Evolutionary conservation across 1,140 invertebrate genomes (phyloP).

Genomic region (Hyposmocoma kahamanoa): DNA sequence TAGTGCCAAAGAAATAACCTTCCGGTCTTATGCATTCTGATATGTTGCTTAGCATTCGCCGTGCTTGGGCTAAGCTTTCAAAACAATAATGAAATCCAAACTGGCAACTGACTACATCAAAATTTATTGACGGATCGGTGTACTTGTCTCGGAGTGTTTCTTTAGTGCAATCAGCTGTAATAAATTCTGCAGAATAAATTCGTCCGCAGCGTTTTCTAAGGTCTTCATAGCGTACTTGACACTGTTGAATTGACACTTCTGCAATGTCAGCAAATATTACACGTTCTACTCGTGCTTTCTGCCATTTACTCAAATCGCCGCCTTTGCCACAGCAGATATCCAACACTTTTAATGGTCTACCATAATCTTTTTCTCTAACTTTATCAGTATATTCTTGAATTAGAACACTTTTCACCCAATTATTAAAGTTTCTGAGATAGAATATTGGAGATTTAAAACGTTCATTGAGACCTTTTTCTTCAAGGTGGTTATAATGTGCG

Average conservation of each 20-base stretch:
- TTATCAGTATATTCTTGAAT: conserved; percentile 85
- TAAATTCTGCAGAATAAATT: conserved; percentile 91
- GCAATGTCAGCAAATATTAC: conserved; percentile 98
- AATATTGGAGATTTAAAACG: conserved; percentile 92
- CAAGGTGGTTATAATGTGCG: conserved; percentile 88
- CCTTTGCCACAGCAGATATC: conserved; percentile 96
- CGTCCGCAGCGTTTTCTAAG: conserved; percentile 64
- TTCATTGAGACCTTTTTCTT: conserved; percentile 86
- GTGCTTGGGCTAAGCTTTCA: conserved; percentile 92
- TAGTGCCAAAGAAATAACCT: conserved; percentile 97
- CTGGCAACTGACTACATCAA: conserved; percentile 97
- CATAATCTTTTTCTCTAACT: conserved; percentile 76
- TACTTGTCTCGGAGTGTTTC: conserved; percentile 83
- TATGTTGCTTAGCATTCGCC: conserved; percentile 94
- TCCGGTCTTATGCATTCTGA: conserved; percentile 90
- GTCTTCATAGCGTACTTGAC: conserved; percentile 80
- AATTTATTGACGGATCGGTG: conserved; percentile 81
- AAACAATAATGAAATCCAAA: conserved; percentile 99
- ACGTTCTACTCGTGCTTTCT: conserved; percentile 86
- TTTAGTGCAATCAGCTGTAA: conserved; percentile 93
- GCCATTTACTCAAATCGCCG: conserved; percentile 97
- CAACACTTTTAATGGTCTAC: conserved; percentile 76
- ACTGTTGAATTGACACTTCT: conserved; percentile 92
- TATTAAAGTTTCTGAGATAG: conserved; percentile 97
- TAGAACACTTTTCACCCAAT: conserved; percentile 97